These are phyloP conservation scores for Macrostomum lignano DNA, from an alignment of 1,140 invertebrate species.

Conservation along the genomic window DNA sequence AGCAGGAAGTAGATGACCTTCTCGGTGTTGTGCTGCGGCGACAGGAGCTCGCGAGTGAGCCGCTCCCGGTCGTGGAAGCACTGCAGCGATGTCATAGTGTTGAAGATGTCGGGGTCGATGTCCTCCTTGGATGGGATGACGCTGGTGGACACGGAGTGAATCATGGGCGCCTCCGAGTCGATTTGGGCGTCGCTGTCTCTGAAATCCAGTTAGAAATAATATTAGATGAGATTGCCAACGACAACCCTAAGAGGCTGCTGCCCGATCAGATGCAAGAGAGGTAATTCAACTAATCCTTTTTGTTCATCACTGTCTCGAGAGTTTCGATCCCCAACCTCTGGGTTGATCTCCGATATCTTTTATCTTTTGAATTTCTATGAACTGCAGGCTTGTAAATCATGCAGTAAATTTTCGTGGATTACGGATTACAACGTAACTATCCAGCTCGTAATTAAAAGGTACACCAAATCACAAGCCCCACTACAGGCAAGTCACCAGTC, in stretches of 20 bases:
- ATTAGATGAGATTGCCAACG: neutral
- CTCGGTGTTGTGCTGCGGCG: constrained; percentile 89
- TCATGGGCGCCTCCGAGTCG: constrained; percentile 9
- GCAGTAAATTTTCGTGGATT: too few relatives aligned
- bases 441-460: too few relatives aligned
- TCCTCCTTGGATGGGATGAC: constrained; percentile 74
- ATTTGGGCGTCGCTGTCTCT: constrained; percentile 7
- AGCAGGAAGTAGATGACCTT: constrained; percentile 93
- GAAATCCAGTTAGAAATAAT: neutral
- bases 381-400: too few relatives aligned
- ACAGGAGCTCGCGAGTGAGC: constrained; percentile 66
- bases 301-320: too few relatives aligned
- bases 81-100: constrained; percentile 82
- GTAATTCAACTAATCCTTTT: too few relatives aligned
- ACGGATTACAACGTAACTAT: too few relatives aligned
- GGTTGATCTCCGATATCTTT: too few relatives aligned
- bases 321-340: too few relatives aligned
- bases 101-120: constrained; percentile 78
- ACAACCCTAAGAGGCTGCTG: neutral
- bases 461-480: too few relatives aligned
- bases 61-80: constrained; percentile 95
- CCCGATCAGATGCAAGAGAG: too few relatives aligned
- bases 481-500: too few relatives aligned
- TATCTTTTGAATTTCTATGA: too few relatives aligned
- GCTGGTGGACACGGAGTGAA: constrained; percentile 39